phyloP scores from a whole-genome alignment of 2,797 vertebrate species.

The Sternotherus odoratus region DNA sequence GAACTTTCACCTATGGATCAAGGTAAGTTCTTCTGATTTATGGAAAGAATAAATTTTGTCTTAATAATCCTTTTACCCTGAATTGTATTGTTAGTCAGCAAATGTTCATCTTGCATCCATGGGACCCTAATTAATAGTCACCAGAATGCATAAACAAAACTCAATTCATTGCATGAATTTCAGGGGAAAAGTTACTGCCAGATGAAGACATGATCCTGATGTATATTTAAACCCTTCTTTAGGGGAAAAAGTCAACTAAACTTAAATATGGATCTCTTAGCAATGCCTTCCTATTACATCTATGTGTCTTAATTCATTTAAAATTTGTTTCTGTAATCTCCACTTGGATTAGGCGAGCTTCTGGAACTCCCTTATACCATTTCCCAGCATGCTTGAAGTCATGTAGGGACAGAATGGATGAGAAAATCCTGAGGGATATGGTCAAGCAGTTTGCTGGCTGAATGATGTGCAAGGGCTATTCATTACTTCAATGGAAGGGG shows the following conservation, averaged over 20 bases:
- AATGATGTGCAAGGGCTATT: too few species aligned
- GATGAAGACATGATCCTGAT: background rate
- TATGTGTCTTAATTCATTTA: too few species aligned
- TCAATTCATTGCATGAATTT: background rate
- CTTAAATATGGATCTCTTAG: background rate
- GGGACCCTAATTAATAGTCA: background rate
- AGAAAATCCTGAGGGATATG: too few species aligned
- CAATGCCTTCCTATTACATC: background rate
- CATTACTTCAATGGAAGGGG: too few species aligned
- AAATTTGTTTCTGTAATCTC: too few species aligned
- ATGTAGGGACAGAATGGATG: too few species aligned
- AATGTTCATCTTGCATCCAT: background rate
- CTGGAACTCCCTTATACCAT: too few species aligned
- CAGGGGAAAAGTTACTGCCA: background rate
- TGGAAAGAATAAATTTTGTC: background rate
- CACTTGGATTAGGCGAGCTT: too few species aligned
- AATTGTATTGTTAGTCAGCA: background rate
- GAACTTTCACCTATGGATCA: slow-evolving; percentile 5
- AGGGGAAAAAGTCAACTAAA: background rate
- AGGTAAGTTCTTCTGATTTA: slow-evolving; percentile 23
- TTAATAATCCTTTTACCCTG: slow-evolving; percentile 37
- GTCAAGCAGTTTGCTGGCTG: too few species aligned
- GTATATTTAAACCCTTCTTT: background rate
- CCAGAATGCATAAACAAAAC: slow-evolving; percentile 4
- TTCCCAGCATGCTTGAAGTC: too few species aligned